Evolutionary conservation across 2,888 invertebrate species (phyloP).

Genomic region (Suillia variegata): DNA sequence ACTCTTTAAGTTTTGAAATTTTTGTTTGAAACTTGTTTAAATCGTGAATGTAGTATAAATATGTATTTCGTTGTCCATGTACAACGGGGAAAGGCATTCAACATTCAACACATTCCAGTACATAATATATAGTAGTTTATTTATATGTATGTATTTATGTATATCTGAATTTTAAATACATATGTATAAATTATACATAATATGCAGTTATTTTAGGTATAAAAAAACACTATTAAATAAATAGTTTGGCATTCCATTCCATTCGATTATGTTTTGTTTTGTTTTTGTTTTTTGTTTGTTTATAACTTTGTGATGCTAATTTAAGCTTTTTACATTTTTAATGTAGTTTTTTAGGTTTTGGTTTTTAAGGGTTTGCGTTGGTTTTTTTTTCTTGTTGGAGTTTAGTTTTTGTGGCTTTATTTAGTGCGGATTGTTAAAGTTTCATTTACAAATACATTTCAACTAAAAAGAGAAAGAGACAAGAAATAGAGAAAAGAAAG

Average conservation of each 20-base stretch:
- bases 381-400: constrained; percentile 1
- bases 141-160: constrained; percentile 11
- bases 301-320: not conserved
- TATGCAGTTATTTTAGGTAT: not conserved
- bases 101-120: constrained; percentile 46
- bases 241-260: not conserved
- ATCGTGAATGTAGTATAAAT: not conserved
- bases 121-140: constrained; percentile 20
- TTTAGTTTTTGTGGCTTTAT: constrained; percentile 30
- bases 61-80: constrained; percentile 9
- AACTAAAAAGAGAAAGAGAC: constrained; percentile 6
- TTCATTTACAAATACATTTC: constrained; percentile 27
- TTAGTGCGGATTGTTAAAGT: constrained; percentile 24
- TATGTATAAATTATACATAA: not conserved
- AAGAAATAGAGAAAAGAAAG: not conserved
- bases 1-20: not conserved
- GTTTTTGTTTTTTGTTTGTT: not conserved
- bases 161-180: not conserved
- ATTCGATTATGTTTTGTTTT: too few relatives aligned
- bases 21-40: not conserved
- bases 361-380: not conserved
- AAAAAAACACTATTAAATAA: not conserved
- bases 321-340: not conserved
- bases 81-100: constrained; percentile 41
- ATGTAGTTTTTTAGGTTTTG: not conserved